These are phyloP conservation scores for Matsumyia berberina DNA, from an alignment of 2,888 invertebrate species.

Conservation along the genomic window DNA sequence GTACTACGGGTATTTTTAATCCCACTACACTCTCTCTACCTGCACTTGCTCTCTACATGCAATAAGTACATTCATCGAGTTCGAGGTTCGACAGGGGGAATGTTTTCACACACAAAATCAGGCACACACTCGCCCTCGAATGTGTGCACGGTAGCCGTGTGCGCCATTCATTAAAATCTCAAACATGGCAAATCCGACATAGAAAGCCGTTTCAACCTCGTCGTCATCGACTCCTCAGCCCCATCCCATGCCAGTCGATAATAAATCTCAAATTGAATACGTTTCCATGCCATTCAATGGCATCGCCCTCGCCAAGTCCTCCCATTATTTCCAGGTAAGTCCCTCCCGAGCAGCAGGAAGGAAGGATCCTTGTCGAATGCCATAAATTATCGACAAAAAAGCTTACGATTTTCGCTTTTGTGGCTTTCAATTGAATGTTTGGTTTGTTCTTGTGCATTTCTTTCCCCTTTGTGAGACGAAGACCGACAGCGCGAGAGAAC, in stretches of 20 bases:
- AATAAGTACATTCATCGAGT: not conserved
- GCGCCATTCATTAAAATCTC: conserved; percentile 72
- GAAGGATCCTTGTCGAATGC: conserved; percentile 70
- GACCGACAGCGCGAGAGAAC: not conserved
- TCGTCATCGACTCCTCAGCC: conserved; percentile 13
- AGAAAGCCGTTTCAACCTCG: conserved; percentile 23
- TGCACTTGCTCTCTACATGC: conserved; percentile 19
- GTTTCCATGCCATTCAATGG: conserved; percentile 58
- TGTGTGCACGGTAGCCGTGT: conserved; percentile 40
- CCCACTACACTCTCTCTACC: conserved; percentile 1
- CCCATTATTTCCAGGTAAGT: conserved; percentile 51
- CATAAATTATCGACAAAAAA: conserved; percentile 74
- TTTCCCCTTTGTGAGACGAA: conserved; percentile 25
- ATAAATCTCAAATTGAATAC: conserved; percentile 76
- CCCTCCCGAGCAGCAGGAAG: conserved; percentile 35
- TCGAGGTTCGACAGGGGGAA: conserved; percentile 6
- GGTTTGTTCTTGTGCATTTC: conserved; percentile 65
- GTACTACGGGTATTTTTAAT: conserved; percentile 57
- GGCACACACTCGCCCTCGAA: conserved; percentile 17
- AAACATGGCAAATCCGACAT: conserved; percentile 67
- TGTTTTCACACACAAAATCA: conserved; percentile 41
- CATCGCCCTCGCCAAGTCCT: conserved; percentile 10
- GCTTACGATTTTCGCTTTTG: conserved; percentile 71
- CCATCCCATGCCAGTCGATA: conserved; percentile 33
- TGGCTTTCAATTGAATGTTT: conserved; percentile 76